Conservation (phyloP, 2,797 vertebrate genomes). For the Ibycter americanus region DNA sequence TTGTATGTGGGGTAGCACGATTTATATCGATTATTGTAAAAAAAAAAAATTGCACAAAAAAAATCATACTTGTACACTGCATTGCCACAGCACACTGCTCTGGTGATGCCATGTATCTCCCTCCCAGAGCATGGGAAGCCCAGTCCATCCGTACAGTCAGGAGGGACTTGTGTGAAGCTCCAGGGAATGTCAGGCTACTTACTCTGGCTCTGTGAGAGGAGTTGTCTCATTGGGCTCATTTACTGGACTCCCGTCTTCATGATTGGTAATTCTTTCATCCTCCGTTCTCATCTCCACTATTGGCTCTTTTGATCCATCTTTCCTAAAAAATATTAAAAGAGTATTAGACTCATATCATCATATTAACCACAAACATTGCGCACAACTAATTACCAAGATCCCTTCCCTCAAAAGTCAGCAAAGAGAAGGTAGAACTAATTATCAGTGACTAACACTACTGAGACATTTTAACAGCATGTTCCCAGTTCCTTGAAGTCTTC, state of each 20-base stretch:
- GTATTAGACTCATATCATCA: background rate
- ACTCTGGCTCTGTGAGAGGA: slow-evolving; percentile 88
- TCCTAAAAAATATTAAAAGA: slow-evolving; percentile 74
- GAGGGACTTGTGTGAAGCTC: background rate
- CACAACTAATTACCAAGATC: background rate
- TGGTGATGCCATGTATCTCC: background rate
- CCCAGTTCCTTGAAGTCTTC: slow-evolving; percentile 30
- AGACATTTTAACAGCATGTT: background rate
- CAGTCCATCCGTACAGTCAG: background rate
- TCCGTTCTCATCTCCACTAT: slow-evolving; percentile 88
- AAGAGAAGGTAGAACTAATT: slow-evolving; percentile 35
- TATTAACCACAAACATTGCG: background rate
- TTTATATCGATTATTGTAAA: background rate
- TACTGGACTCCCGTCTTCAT: slow-evolving; percentile 85
- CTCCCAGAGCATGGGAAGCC: background rate
- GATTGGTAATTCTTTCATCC: slow-evolving; percentile 84
- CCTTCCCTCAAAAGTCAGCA: background rate
- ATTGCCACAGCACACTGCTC: background rate
- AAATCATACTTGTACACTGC: background rate
- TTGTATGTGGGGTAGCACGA: fast-evolving
- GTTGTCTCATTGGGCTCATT: slow-evolving; percentile 89
- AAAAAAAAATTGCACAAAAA: background rate
- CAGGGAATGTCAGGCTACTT: slow-evolving; percentile 47
- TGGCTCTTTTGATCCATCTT: slow-evolving; percentile 87
- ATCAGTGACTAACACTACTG: slow-evolving; percentile 10